Evolutionary conservation across 2,113 vertebrate species (phyloP).

Genomic region (Saguinus imperator): DNA sequence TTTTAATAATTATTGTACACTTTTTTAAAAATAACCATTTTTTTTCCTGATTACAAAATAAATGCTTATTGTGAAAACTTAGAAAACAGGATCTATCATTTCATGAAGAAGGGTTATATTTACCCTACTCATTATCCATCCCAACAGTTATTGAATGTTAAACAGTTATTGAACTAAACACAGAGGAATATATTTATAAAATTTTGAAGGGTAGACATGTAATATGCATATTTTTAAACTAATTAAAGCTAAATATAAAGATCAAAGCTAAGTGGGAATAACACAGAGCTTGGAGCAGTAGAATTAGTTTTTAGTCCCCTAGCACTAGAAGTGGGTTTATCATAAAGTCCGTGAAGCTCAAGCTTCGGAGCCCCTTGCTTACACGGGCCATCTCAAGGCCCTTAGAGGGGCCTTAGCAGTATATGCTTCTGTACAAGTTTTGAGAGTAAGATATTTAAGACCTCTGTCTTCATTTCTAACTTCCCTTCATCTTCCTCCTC

Average conservation of each 20-base stretch:
- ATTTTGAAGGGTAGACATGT: neutral
- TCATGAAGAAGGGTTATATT: neutral
- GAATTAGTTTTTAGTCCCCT: neutral
- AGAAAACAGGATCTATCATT: neutral
- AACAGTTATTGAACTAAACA: neutral
- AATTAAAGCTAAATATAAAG: conserved; percentile 40
- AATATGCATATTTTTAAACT: neutral
- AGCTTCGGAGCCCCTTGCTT: neutral
- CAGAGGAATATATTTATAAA: neutral
- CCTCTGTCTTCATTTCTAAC: neutral
- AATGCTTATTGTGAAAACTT: neutral
- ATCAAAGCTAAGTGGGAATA: neutral
- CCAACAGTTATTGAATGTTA: neutral
- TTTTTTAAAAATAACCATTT: neutral
- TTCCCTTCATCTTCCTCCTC: neutral
- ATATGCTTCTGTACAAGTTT: neutral
- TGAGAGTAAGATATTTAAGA: neutral
- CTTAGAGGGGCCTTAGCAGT: neutral
- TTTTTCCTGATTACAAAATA: neutral
- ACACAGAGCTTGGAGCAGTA: neutral
- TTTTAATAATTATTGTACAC: neutral
- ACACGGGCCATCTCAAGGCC: neutral
- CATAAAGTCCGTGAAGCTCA: neutral
- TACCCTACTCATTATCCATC: neutral
- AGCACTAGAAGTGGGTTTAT: neutral